Evolutionary conservation across 2,888 invertebrate species (phyloP), one percentile per base, ranked within the genome.

Genomic region (Drosophila nr. perissopoda): DNA sequence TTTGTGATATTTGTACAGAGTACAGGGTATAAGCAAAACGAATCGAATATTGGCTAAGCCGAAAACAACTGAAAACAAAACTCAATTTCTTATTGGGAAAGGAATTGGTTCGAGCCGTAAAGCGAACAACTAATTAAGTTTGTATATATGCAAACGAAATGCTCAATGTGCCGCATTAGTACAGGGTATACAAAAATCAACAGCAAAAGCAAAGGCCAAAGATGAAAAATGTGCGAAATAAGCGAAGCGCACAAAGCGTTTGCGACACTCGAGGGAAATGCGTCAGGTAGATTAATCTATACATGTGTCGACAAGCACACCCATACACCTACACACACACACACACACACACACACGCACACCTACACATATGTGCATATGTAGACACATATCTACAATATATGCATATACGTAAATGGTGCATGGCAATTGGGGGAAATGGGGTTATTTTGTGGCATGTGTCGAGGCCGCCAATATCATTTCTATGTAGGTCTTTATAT

Each of bases 191-290:
- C 2, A 4, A 31, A 54, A 49, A 53, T 25, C 13, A 67, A 49
- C 45, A 38, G 48, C 49, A 48, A 48, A 34, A 51, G 53, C 62
- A 54, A 70, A 86, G 73, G 69, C 78, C 54, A 87, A 78, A 84
- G 63, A 88, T 88, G 80, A 83, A 73, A 85, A 82, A 83, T 83
- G 86, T 87, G 88, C 80, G 80, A 83, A 88, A 73, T 63, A 67
- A 76, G 86, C 83, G 64, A 82, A 71, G 68, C 69, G 67, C 66
- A 67, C 75, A 87, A 85, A 83, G 71, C 73, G 86, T 67, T 83
- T 64, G 86, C 88, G 80, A 83, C 89, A 87, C 82, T 78, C 82
- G 83, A 76, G 61, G 57, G 78, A 78, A 82, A 36, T 70, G 87
- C 83, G 83, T 73, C 69, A 81, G 71, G 74, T 81, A 78, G 80